These are phyloP conservation scores for Dynastes grantii DNA, from an alignment of 2,888 invertebrate species.

Conservation along the genomic window DNA sequence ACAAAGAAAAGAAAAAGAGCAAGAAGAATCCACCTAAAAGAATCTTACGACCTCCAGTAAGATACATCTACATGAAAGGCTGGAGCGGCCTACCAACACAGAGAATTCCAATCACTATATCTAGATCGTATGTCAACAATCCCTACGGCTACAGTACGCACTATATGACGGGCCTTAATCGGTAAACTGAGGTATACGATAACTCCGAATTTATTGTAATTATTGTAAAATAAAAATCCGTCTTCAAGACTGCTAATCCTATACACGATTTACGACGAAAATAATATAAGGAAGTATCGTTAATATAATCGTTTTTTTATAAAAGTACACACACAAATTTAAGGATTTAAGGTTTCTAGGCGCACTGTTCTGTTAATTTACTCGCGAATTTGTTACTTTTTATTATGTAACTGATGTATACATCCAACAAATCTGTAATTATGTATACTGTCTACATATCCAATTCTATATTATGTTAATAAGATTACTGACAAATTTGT, in stretches of 20 bases:
- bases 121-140: slow-evolving; percentile 61
- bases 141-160: slow-evolving; percentile 66
- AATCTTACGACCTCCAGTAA: slow-evolving; percentile 84
- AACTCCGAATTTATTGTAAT: slow-evolving; percentile 19
- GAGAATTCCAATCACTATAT: slow-evolving; percentile 78
- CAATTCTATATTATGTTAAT: slow-evolving; percentile 21
- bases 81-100: slow-evolving; percentile 88
- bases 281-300: slow-evolving; percentile 6
- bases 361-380: not conserved
- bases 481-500: slow-evolving; percentile 12
- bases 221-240: slow-evolving; percentile 35
- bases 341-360: slow-evolving; percentile 3
- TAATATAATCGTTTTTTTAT: slow-evolving; percentile 7
- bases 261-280: slow-evolving; percentile 19
- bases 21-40: slow-evolving; percentile 80
- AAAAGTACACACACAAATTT: not conserved
- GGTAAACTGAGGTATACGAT: slow-evolving; percentile 58
- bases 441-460: slow-evolving; percentile 18
- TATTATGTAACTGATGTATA: not conserved
- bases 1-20: slow-evolving; percentile 64
- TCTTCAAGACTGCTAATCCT: slow-evolving; percentile 47
- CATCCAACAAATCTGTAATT: not conserved
- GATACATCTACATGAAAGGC: slow-evolving; percentile 86
- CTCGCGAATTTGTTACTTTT: not conserved
- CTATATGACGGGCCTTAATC: slow-evolving; percentile 65